phyloP scores from a whole-genome alignment of 2,797 vertebrate species.

The Scolopax rusticola region DNA sequence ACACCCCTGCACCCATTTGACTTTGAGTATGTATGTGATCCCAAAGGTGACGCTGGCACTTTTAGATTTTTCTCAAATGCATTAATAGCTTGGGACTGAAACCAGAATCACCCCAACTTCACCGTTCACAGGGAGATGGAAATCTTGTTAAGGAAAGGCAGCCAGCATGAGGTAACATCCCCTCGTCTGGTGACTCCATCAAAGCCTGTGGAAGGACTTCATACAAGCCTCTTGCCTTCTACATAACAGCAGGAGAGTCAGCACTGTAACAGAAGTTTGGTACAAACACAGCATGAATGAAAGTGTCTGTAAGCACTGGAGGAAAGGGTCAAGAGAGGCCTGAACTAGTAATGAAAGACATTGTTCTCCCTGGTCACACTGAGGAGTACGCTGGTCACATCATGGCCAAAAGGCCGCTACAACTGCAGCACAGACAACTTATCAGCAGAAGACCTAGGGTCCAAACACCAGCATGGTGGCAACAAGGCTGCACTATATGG shows the following conservation, averaged over 20 bases:
- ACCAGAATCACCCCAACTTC: background rate
- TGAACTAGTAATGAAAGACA: background rate
- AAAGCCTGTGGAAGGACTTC: background rate
- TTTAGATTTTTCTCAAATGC: background rate
- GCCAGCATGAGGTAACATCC: background rate
- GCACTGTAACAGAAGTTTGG: background rate
- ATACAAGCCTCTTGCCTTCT: background rate
- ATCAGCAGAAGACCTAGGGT: background rate
- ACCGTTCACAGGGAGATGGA: background rate
- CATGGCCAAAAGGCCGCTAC: background rate
- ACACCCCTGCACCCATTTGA: background rate
- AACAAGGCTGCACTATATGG: accelerated
- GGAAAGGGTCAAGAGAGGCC: background rate
- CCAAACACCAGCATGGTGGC: background rate
- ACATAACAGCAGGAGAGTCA: background rate
- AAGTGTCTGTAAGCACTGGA: background rate
- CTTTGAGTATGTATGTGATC: background rate
- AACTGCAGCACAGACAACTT: background rate
- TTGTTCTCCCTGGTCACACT: too few species aligned
- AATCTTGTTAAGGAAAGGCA: background rate
- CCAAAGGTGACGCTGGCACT: background rate
- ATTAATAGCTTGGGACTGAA: background rate
- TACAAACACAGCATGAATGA: too few species aligned
- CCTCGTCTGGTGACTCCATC: background rate
- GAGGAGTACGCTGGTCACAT: background rate